Percentiles rank a stretch among this genome's conserved stretches.
phyloP scores from a whole-genome alignment of 1,140 invertebrate species.

The Drosophila miranda region DNA sequence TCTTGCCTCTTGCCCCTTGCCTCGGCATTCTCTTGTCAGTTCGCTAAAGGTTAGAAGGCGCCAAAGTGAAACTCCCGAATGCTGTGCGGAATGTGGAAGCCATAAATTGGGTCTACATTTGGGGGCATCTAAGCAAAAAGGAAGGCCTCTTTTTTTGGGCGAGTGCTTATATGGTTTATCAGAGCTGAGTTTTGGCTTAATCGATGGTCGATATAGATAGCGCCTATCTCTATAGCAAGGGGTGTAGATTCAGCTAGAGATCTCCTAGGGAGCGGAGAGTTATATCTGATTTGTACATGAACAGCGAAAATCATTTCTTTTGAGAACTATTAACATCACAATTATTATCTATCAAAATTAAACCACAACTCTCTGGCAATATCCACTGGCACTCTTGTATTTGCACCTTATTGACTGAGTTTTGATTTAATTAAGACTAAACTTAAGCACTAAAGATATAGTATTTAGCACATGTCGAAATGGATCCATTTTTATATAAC shows the following conservation, averaged over 20 bases:
- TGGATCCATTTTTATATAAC: no score
- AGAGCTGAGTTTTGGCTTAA: slow-evolving; percentile 8
- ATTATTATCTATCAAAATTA: no score
- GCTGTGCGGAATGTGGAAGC: slow-evolving; percentile 23
- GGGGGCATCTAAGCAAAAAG: neutral
- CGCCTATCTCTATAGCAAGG: neutral
- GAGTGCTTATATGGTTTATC: slow-evolving; percentile 37
- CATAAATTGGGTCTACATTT: slow-evolving; percentile 8
- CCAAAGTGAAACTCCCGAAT: slow-evolving; percentile 39
- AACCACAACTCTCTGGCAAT: no score
- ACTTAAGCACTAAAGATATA: no score
- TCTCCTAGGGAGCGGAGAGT: no score
- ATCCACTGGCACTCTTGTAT: no score
- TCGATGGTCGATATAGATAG: slow-evolving; percentile 13
- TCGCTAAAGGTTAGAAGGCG: slow-evolving; percentile 55
- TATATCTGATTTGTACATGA: no score
- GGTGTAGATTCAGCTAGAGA: neutral
- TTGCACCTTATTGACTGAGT: no score
- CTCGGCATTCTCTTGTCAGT: slow-evolving; percentile 38
- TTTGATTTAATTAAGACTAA: no score
- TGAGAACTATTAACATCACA: no score
- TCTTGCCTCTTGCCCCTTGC: neutral
- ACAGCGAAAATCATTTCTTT: no score
- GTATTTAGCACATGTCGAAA: no score
- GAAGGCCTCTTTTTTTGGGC: neutral